Base-by-base conservation (phyloP, 2,888 invertebrate species). In the Yponomeuta malinellus region DNA sequence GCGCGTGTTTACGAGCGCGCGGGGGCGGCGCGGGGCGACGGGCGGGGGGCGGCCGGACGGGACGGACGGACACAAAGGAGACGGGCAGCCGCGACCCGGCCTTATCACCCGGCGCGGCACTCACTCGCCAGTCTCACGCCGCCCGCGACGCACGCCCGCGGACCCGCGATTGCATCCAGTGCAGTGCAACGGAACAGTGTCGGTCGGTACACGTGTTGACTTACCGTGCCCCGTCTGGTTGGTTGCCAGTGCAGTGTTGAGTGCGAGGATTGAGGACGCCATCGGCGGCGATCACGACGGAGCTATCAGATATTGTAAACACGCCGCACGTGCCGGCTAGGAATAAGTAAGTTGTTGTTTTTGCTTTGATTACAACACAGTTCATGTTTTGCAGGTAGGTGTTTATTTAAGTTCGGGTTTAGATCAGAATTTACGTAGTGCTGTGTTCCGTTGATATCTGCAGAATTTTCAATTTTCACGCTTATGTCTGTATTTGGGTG, bases 51-150 rank as follows among this genome's bases (percentile, higher is more conserved):
- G 74, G 81, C 77, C 78, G 79, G 79, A 81, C 79, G 80, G 76
- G 79, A 78, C 80, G 76, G 79, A 78, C 80, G 93, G 93, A 88
- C 93, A 89, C 90, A 91, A 90, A 90, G 90, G 89, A 87, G 89
- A 85, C 88, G 87, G 89, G 87, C 88, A 85, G 86, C 82, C 87
- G 88, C 87, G 86, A 85, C 83, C 76, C 74, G 85, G 87, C 85
- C 84, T 89, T 89, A 89, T 89, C 90, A 89, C 87, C 85, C 65
- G 29, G 1, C 81, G 81, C 83, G 85, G 87, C 88, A 88, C 83
- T 86, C 88, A 88, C 83, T 86, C 88, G 84, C 87, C 88, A 89
- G 90, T 84, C 85, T 80, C 85, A 85, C 87, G 90, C 88, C 84
- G 78, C 77, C 81, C 84, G 80, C 85, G 83, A 82, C 86, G 83